These are phyloP conservation scores for Thryonomys swinderianus DNA, from an alignment of 2,113 vertebrate species.

Conservation along the genomic window DNA sequence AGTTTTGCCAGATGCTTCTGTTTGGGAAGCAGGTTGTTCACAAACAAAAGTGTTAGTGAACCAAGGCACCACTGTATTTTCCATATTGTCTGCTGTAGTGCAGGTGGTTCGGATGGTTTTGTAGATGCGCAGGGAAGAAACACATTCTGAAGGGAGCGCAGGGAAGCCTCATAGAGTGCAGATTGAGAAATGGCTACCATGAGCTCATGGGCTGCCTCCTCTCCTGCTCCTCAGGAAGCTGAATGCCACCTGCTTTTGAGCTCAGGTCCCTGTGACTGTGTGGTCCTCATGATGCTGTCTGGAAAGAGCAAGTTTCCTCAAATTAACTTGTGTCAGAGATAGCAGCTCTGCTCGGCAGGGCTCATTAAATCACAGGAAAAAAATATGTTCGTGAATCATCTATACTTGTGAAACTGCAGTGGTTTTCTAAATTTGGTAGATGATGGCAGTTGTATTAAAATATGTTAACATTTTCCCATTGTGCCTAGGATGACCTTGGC, in stretches of 20 bases:
- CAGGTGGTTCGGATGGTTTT: not conserved
- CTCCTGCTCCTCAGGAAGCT: not conserved
- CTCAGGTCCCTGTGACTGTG: not conserved
- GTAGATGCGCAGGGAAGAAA: not conserved
- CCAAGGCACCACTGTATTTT: not conserved
- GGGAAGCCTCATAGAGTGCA: not conserved
- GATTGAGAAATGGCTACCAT: slow-evolving; percentile 7
- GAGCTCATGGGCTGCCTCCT: not conserved
- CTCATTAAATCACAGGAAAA: not conserved
- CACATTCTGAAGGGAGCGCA: too few species aligned
- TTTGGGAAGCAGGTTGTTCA: not conserved
- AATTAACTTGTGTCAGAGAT: not conserved
- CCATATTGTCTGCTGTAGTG: not conserved
- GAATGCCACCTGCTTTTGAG: not conserved
- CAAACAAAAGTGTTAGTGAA: not conserved
- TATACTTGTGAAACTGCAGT: slow-evolving; percentile 58
- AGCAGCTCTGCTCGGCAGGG: not conserved
- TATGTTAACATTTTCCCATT: slow-evolving; percentile 58
- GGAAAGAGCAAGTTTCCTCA: slow-evolving; percentile 47
- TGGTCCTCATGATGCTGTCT: slow-evolving; percentile 12
- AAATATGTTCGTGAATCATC: slow-evolving; percentile 62
- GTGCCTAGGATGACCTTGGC: slow-evolving; percentile 22
- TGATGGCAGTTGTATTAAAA: slow-evolving; percentile 65
- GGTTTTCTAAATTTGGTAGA: slow-evolving; percentile 68
- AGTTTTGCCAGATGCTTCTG: not conserved